phyloP scores from a whole-genome alignment of 2,888 invertebrate species.

The Bugula neritina region DNA sequence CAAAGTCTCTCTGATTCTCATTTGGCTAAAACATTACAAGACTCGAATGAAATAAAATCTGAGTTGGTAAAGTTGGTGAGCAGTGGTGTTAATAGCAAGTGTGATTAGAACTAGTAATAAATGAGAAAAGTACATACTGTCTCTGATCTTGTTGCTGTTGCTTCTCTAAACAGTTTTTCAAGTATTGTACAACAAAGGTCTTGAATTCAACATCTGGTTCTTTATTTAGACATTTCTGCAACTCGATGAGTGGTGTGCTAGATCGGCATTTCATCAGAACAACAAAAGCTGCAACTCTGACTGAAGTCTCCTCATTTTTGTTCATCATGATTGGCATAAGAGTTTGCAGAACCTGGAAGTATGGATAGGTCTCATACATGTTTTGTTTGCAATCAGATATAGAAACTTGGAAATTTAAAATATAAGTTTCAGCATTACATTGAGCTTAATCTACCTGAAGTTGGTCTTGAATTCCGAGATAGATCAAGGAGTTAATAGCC shows the following conservation, averaged over 20 bases:
- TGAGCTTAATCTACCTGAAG: background rate
- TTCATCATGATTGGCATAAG: slow-evolving; percentile 5
- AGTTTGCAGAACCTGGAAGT: slow-evolving; percentile 7
- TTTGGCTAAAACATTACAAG: slow-evolving; percentile 11
- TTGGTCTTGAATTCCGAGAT: slow-evolving; percentile 32
- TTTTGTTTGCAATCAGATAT: no score
- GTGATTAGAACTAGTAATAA: no score
- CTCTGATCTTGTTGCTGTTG: background rate
- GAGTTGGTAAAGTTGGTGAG: no score
- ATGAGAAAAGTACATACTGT: no score
- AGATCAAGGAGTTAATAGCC: slow-evolving; percentile 46
- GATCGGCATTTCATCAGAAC: background rate
- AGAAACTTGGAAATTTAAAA: no score
- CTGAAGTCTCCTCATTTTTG: background rate
- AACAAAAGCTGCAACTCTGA: slow-evolving; percentile 20
- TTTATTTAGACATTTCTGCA: background rate
- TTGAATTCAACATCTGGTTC: background rate
- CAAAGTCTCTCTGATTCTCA: slow-evolving; percentile 6
- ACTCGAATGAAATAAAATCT: no score
- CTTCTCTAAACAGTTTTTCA: background rate
- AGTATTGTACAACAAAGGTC: slow-evolving; percentile 11
- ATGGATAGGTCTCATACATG: background rate
- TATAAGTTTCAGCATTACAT: no score
- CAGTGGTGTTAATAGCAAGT: no score
- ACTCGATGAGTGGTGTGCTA: background rate